These are phyloP conservation scores for Enteromius treurensis DNA, from an alignment of 2,797 vertebrate genomes.

Conservation along the genomic window DNA sequence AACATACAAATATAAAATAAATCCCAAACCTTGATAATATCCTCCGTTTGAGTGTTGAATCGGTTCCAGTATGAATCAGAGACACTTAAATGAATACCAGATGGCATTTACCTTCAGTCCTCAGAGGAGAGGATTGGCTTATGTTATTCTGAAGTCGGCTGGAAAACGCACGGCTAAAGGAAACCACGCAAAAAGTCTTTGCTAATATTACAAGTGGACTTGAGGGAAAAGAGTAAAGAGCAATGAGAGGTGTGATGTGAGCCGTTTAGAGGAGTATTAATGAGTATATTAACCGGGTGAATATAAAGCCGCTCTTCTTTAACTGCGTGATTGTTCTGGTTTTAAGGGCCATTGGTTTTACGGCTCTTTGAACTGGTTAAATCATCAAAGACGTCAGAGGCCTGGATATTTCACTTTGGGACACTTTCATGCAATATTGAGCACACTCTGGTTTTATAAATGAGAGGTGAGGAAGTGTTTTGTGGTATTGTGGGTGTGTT, in stretches of 20 bases:
- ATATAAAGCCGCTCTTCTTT: conserved; percentile 4
- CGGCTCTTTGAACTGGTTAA: conserved; percentile 7
- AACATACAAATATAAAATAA: too few relatives aligned
- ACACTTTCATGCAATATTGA: conserved; percentile 4
- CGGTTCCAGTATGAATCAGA: neutral
- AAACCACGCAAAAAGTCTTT: neutral
- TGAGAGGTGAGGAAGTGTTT: neutral
- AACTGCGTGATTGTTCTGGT: conserved; percentile 10
- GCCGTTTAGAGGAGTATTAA: conserved; percentile 19
- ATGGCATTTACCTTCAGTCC: neutral
- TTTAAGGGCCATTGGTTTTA: conserved; percentile 31
- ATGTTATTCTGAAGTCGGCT: neutral
- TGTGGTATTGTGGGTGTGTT: neutral
- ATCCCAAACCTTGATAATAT: neutral
- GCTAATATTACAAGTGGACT: neutral
- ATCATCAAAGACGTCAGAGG: conserved; percentile 22
- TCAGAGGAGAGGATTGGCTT: neutral
- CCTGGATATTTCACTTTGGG: neutral
- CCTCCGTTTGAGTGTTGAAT: neutral
- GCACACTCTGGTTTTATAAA: neutral
- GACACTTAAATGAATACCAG: neutral
- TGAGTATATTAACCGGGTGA: conserved; percentile 11
- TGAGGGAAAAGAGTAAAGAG: neutral
- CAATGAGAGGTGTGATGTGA: conserved; percentile 6
- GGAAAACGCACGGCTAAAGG: neutral